phyloP scores from a whole-genome alignment of 2,113 vertebrate species.

The Solenodon paradoxus region DNA sequence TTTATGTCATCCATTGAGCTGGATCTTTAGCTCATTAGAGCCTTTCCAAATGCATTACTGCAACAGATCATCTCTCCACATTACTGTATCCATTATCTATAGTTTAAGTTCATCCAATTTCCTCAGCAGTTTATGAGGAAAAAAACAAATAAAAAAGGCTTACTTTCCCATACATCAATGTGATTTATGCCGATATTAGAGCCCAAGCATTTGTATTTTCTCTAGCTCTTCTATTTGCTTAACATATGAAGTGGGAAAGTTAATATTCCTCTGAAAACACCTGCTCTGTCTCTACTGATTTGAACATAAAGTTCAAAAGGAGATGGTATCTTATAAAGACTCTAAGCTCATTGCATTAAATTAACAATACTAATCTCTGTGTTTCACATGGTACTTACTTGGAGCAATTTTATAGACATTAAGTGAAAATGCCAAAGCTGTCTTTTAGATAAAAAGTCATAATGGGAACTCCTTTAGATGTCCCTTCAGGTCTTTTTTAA shows the following conservation, averaged over 20 bases:
- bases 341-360: constrained; percentile 65
- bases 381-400: constrained; percentile 56
- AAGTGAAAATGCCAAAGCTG: constrained; percentile 69
- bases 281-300: constrained; percentile 64
- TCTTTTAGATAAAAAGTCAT: constrained; percentile 59
- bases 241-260: constrained; percentile 55
- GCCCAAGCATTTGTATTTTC: constrained; percentile 40
- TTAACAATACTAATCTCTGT: constrained; percentile 73
- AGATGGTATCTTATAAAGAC: constrained; percentile 68
- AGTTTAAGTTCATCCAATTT: constrained; percentile 50
- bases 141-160: constrained; percentile 4
- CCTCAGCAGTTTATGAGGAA: constrained; percentile 19
- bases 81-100: constrained; percentile 36
- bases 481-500: constrained; percentile 43
- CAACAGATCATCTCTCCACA: constrained; percentile 19
- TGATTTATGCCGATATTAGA: constrained; percentile 40
- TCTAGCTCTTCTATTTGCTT: constrained; percentile 57
- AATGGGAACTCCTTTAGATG: constrained; percentile 29
- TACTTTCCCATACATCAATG: neutral
- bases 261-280: constrained; percentile 55
- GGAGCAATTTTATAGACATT: constrained; percentile 40
- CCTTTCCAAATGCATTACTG: neutral
- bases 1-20: constrained; percentile 4
- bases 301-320: constrained; percentile 72
- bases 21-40: constrained; percentile 44